Percentiles rank a stretch among this genome's conserved stretches.
These are phyloP conservation scores for Limosa lapponica DNA, from an alignment of 2,797 vertebrate species.

Conservation along the genomic window DNA sequence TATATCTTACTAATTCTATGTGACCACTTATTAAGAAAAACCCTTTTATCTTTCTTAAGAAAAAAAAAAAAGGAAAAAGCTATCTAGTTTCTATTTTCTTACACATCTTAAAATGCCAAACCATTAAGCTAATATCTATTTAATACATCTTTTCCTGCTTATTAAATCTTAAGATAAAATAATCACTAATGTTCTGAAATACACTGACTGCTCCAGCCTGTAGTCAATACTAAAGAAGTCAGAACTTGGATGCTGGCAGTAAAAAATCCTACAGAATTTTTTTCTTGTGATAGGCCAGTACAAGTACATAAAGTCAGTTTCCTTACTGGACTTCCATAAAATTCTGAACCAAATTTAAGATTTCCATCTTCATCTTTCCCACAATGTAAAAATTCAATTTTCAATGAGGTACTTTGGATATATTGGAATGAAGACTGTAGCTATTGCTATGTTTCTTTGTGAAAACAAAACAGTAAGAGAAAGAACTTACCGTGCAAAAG, in stretches of 20 bases:
- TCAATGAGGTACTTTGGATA: neutral
- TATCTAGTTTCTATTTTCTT: neutral
- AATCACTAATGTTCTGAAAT: neutral
- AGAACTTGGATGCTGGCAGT: neutral
- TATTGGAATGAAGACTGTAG: neutral
- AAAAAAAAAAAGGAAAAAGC: neutral
- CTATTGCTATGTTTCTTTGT: neutral
- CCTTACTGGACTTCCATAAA: neutral
- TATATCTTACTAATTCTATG: neutral
- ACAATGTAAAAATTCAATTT: neutral
- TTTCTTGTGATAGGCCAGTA: neutral
- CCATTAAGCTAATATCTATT: neutral
- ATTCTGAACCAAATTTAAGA: neutral
- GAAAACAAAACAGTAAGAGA: neutral
- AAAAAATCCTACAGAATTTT: neutral
- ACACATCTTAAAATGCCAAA: neutral
- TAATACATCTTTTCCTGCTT: neutral
- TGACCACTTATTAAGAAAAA: neutral
- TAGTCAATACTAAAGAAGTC: neutral
- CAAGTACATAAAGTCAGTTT: neutral
- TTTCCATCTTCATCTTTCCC: neutral
- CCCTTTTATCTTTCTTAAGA: neutral
- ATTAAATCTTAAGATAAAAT: neutral
- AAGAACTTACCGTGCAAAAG: neutral
- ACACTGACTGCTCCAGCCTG: neutral